A percentile compares a stretch with the other conserved stretches of the same genome.
Conservation (phyloP, 2,888 invertebrate genomes). For the Ichneumoninae sp. region DNA sequence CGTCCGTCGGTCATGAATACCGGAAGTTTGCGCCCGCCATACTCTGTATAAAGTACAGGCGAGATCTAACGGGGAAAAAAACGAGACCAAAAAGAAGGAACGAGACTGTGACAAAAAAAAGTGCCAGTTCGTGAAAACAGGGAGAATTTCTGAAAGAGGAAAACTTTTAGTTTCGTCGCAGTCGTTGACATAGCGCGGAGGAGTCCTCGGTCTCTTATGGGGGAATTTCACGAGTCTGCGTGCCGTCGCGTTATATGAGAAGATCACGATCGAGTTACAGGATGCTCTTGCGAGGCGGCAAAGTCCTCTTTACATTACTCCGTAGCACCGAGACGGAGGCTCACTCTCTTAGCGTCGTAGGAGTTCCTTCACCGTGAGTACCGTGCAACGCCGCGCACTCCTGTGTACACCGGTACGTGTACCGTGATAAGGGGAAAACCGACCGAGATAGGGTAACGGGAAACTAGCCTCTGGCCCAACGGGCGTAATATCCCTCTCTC, state of each 20-base stretch:
- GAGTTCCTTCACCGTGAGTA: not conserved
- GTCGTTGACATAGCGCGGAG: not conserved
- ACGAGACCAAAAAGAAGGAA: not conserved
- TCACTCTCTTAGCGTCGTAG: not conserved
- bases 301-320: slow-evolving; percentile 29
- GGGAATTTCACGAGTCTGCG: slow-evolving; percentile 66
- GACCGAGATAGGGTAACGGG: slow-evolving; percentile 29
- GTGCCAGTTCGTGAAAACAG: not conserved
- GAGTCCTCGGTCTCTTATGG: slow-evolving; percentile 18
- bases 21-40: slow-evolving; percentile 7
- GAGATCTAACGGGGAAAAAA: not conserved
- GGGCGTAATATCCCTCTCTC: slow-evolving; percentile 32
- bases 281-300: not conserved
- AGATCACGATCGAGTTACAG: slow-evolving; percentile 68
- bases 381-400: not conserved
- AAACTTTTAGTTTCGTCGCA: not conserved
- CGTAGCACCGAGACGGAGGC: slow-evolving; percentile 1
- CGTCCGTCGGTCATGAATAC: slow-evolving; percentile 14
- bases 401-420: not conserved
- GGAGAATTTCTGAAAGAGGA: not conserved
- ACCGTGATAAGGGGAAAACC: not conserved
- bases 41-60: not conserved
- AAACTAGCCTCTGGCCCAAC: slow-evolving; percentile 43
- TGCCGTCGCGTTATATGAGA: slow-evolving; percentile 72
- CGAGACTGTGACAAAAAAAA: not conserved